Percentiles rank a stretch among this genome's conserved stretches.
Evolutionary conservation across 2,113 vertebrate species (phyloP).

Genomic region (Tricholaema leucomelas): DNA sequence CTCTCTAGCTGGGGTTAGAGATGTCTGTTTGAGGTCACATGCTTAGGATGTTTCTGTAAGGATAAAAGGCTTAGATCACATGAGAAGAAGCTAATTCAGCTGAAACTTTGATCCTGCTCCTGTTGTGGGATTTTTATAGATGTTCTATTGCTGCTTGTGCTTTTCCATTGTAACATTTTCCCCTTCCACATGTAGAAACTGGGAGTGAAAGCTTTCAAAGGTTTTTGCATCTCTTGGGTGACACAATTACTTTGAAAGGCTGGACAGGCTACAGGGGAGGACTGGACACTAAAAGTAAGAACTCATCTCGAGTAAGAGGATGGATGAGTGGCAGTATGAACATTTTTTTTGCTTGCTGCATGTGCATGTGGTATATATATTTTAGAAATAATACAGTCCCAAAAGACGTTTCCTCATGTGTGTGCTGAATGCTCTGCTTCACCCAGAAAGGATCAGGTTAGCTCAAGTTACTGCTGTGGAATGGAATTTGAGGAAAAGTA

Average conservation of each 20-base stretch:
- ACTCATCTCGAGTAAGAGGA: background rate
- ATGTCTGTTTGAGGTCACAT: too few species aligned
- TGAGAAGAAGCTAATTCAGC: background rate
- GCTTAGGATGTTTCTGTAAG: background rate
- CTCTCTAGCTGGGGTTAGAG: background rate
- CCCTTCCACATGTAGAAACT: slow-evolving; percentile 76
- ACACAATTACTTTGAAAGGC: slow-evolving; percentile 90
- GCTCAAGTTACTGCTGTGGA: background rate
- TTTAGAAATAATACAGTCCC: background rate
- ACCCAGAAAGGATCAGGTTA: background rate
- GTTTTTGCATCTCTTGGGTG: slow-evolving; percentile 91
- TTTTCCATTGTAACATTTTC: background rate
- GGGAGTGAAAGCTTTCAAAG: slow-evolving; percentile 94
- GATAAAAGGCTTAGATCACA: background rate
- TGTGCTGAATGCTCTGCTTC: background rate
- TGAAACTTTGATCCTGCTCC: background rate
- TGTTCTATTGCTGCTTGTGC: background rate
- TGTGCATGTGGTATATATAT: accelerated
- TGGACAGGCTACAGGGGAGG: slow-evolving; percentile 98
- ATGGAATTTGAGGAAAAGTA: background rate
- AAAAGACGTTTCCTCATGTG: background rate
- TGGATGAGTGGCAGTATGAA: background rate
- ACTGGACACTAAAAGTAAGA: slow-evolving; percentile 97
- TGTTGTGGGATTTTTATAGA: too few species aligned
- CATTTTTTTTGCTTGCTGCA: background rate